Evolutionary conservation across 2,797 vertebrate species (phyloP).

Genomic region (Poecilia picta): DNA sequence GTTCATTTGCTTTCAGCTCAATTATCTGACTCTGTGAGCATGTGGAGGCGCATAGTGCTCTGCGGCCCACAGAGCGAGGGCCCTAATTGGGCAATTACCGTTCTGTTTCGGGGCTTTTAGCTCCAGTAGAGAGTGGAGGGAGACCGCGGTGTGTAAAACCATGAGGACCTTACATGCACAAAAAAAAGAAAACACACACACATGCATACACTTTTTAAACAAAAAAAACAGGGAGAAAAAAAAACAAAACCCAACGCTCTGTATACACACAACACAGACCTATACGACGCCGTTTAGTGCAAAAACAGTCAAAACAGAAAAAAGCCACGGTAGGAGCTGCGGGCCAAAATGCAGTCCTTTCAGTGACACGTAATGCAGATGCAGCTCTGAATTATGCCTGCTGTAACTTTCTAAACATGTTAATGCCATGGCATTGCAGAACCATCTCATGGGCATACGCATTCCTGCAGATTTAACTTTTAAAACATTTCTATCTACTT

Average conservation of each 20-base stretch:
- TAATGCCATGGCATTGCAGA: conserved; percentile 37
- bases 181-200: conserved; percentile 55
- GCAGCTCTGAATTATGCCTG: conserved; percentile 50
- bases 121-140: conserved; percentile 90
- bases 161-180: conserved; percentile 77
- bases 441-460: conserved; percentile 53
- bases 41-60: conserved; percentile 86
- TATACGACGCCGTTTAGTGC: conserved; percentile 56
- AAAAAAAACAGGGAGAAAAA: conserved; percentile 77
- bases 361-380: conserved; percentile 59
- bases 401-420: conserved; percentile 62
- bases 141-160: conserved; percentile 85
- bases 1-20: conserved; percentile 99
- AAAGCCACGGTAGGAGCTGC: conserved; percentile 56
- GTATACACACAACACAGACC: conserved; percentile 54
- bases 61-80: conserved; percentile 90
- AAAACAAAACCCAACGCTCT: conserved; percentile 67
- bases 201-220: conserved; percentile 76
- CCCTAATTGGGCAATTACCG: conserved; percentile 99
- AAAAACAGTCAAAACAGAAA: conserved; percentile 68
- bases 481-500: conserved; percentile 44
- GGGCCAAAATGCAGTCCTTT: conserved; percentile 56
- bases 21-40: conserved; percentile 91
- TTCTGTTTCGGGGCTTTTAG: conserved; percentile 97
- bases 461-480: conserved; percentile 57